phyloP scores from a whole-genome alignment of 1,140 invertebrate genomes.

The Colletes gigas region DNA sequence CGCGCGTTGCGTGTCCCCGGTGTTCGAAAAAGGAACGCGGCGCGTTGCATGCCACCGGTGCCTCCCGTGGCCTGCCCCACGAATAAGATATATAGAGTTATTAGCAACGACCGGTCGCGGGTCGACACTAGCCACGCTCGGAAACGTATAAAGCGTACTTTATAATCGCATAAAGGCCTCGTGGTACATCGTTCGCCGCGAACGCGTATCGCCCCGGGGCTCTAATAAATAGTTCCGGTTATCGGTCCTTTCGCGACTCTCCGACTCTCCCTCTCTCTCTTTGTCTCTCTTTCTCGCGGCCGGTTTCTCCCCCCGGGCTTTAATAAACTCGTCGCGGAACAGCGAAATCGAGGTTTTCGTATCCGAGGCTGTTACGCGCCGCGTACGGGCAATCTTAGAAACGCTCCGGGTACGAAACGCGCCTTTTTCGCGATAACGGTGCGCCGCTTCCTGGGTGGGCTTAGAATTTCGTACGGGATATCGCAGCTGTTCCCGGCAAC shows the following conservation, averaged over 20 bases:
- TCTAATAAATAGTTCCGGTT: slow-evolving; percentile 72
- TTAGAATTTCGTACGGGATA: too few species aligned
- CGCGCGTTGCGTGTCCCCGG: slow-evolving; percentile 17
- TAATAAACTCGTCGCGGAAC: too few species aligned
- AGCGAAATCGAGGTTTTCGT: too few species aligned
- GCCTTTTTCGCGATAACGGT: too few species aligned
- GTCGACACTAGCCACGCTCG: slow-evolving; percentile 36
- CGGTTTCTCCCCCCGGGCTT: too few species aligned
- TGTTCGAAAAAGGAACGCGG: slow-evolving; percentile 30
- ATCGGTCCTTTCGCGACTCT: slow-evolving; percentile 61
- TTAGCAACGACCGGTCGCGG: slow-evolving; percentile 20
- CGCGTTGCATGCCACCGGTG: not conserved
- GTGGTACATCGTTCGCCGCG: slow-evolving; percentile 30
- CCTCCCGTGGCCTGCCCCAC: not conserved
- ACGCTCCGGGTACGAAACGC: too few species aligned
- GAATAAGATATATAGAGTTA: slow-evolving; percentile 48
- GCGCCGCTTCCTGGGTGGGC: too few species aligned
- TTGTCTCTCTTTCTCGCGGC: not conserved
- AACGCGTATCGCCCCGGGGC: slow-evolving; percentile 50
- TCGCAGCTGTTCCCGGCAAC: not conserved
- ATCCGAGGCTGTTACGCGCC: too few species aligned
- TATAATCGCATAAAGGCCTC: slow-evolving; percentile 49
- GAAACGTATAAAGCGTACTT: slow-evolving; percentile 50
- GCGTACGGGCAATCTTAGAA: too few species aligned
- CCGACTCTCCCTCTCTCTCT: not conserved